A percentile compares a stretch with the other conserved stretches of the same genome.
Evolutionary conservation across 1,140 invertebrate genomes (phyloP).

Genomic region (Drosophila nikananu): DNA sequence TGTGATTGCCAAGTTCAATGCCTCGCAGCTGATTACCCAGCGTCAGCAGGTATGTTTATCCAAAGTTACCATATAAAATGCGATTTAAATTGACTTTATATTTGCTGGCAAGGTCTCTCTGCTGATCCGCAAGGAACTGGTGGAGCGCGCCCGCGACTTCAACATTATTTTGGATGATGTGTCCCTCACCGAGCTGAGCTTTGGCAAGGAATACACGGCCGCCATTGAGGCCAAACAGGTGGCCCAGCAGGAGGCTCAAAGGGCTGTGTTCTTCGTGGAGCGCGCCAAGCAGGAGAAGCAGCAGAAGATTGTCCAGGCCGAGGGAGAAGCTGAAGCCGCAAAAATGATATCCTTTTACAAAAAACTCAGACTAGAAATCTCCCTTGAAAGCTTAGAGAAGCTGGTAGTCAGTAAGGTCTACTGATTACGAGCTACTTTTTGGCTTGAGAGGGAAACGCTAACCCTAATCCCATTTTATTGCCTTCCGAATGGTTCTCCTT

Average conservation of each 20-base stretch:
- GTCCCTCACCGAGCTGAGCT: constrained; percentile 99
- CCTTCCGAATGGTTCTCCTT: constrained; percentile 87
- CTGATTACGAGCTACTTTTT: neutral
- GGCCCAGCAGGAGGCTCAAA: constrained; percentile 99
- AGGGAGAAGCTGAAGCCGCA: constrained; percentile 99
- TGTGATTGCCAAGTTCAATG: constrained; percentile 99
- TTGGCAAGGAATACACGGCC: constrained; percentile 99
- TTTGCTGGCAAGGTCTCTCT: constrained; percentile 90
- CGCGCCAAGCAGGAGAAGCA: constrained; percentile 98
- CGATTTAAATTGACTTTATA: neutral
- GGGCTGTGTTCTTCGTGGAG: constrained; percentile 99
- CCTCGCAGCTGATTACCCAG: constrained; percentile 99
- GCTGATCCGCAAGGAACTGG: constrained; percentile 96
- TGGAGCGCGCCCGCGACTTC: constrained; percentile 98
- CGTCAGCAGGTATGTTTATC: constrained; percentile 93
- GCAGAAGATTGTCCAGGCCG: constrained; percentile 99
- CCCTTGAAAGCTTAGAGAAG: too few relatives aligned
- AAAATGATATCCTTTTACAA: constrained; percentile 95
- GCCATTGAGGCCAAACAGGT: constrained; percentile 99
- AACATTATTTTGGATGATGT: constrained; percentile 99
- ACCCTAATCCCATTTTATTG: neutral
- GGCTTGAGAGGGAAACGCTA: neutral
- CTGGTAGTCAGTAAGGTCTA: neutral
- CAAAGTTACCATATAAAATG: neutral
- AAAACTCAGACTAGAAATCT: constrained; percentile 20